Conservation (phyloP, 2,888 invertebrate genomes). For the Callyntrura guangdongensis region DNA sequence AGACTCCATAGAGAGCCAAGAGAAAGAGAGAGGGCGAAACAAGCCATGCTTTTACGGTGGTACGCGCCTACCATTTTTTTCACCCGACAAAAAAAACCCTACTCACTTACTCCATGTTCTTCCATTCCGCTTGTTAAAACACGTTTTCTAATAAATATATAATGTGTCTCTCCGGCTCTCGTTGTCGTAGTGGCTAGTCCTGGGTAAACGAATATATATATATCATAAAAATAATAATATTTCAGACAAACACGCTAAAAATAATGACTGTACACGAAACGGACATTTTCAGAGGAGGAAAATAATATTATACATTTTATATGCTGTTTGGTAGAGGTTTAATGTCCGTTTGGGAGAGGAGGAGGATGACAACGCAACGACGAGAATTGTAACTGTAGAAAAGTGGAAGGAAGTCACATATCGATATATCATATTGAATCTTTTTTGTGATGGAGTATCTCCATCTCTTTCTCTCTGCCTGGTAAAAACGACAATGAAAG, state of each 20-base stretch:
- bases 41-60: not conserved
- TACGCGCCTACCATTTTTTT: not conserved
- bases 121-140: constrained; percentile 29
- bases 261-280: constrained; percentile 28
- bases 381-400: not conserved
- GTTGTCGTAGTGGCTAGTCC: not conserved
- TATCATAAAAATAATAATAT: constrained; percentile 27
- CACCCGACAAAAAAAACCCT: no score
- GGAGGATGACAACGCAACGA: not conserved
- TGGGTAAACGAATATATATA: constrained; percentile 22
- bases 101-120: not conserved
- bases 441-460: constrained; percentile 51
- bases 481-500: constrained; percentile 49
- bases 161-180: constrained; percentile 21
- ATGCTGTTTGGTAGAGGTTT: no score
- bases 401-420: constrained; percentile 71
- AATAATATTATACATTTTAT: constrained; percentile 23
- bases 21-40: no score
- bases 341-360: not conserved
- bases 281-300: not conserved
- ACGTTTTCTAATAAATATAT: constrained; percentile 38
- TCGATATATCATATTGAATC: constrained; percentile 69
- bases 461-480: not conserved
- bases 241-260: constrained; percentile 52
- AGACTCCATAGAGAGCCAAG: not conserved